Evolutionary conservation across 1,140 invertebrate species (phyloP).

Genomic region (Drosophila azteca): DNA sequence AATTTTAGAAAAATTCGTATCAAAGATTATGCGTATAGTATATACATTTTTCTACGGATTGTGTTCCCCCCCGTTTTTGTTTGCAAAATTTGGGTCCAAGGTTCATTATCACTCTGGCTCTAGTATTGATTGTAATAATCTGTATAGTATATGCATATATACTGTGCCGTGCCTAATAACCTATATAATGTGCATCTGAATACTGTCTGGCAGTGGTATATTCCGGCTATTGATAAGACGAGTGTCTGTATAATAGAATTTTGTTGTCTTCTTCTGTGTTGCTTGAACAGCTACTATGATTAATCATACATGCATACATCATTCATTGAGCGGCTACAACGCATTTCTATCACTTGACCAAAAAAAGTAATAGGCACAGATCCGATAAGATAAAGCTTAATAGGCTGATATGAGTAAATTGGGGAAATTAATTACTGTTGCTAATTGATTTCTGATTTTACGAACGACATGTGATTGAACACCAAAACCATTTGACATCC

Average conservation of each 20-base stretch:
- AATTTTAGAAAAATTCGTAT: no score
- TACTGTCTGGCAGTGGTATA: slow-evolving; percentile 26
- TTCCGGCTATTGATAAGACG: slow-evolving; percentile 24
- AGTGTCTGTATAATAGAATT: background rate
- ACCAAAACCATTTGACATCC: slow-evolving; percentile 1
- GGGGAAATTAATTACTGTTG: slow-evolving; percentile 52
- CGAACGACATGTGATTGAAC: slow-evolving; percentile 18
- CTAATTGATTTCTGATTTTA: slow-evolving; percentile 50
- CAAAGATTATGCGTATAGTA: no score
- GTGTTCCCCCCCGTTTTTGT: background rate
- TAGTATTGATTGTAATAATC: slow-evolving; percentile 16
- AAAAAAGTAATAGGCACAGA: slow-evolving; percentile 17
- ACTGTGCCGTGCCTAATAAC: background rate
- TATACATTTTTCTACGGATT: no score
- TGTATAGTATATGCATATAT: slow-evolving; percentile 1
- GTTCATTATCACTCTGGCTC: slow-evolving; percentile 16
- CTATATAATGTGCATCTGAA: background rate
- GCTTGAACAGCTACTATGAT: background rate
- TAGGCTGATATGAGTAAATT: slow-evolving; percentile 27
- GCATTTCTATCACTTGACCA: slow-evolving; percentile 8
- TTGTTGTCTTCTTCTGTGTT: no score
- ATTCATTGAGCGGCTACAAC: background rate
- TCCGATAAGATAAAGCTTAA: slow-evolving; percentile 48
- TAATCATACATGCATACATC: background rate
- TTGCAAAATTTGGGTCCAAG: slow-evolving; percentile 10